Evolutionary conservation across 1,140 invertebrate genomes (phyloP).

Genomic region (Danaus melanippus): DNA sequence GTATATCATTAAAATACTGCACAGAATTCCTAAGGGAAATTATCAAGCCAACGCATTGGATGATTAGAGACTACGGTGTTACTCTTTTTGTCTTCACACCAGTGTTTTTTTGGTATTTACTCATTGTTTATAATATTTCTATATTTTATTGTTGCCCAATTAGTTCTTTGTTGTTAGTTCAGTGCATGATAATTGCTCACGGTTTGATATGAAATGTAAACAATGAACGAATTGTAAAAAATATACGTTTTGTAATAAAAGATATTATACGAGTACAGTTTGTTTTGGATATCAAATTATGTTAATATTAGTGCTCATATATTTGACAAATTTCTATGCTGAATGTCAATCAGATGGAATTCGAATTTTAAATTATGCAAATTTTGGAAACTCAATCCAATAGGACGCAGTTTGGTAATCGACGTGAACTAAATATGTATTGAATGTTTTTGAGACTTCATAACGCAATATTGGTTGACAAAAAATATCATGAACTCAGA

Average conservation of each 20-base stretch:
- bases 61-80: constrained; percentile 46
- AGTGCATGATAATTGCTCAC: no score
- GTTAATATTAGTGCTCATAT: constrained; percentile 11
- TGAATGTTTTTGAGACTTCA: no score
- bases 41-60: constrained; percentile 57
- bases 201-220: no score
- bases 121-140: constrained; percentile 2
- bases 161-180: not conserved
- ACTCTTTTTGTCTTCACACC: constrained; percentile 7
- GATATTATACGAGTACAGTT: not conserved
- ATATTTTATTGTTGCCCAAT: not conserved
- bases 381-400: constrained; percentile 15
- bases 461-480: no score
- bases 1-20: constrained; percentile 67
- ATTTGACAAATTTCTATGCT: constrained; percentile 15
- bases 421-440: no score
- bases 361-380: constrained; percentile 20
- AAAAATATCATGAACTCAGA: no score
- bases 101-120: constrained; percentile 27
- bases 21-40: constrained; percentile 62
- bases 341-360: constrained; percentile 15
- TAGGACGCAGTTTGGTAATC: constrained; percentile 1
- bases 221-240: not conserved
- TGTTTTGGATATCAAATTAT: constrained; percentile 8
- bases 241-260: constrained; percentile 7